These are phyloP conservation scores for Mesorhabditis spiculigera DNA, from an alignment of 2,888 invertebrate species.

Conservation along the genomic window DNA sequence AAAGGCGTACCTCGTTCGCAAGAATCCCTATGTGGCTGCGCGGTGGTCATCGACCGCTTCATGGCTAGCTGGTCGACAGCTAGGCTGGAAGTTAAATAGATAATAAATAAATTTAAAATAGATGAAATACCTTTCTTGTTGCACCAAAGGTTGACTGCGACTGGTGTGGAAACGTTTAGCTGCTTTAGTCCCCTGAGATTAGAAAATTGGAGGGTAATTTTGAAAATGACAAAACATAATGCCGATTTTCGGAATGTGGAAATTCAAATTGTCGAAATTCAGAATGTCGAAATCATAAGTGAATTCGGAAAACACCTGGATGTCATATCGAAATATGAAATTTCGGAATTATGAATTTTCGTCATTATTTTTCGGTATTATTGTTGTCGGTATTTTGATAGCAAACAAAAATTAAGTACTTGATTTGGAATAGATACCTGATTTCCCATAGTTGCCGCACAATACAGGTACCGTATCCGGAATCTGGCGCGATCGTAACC, in stretches of 20 bases:
- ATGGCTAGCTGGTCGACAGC: not conserved
- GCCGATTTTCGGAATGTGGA: not conserved
- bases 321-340: no score
- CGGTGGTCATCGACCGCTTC: not conserved
- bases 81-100: not conserved
- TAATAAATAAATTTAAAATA: not conserved
- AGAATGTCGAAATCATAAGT: not conserved
- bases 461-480: not conserved
- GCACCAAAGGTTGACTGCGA: not conserved
- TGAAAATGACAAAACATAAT: not conserved
- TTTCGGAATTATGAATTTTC: no score
- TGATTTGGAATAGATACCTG: not conserved
- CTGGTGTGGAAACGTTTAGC: not conserved
- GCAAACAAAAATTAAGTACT: no score
- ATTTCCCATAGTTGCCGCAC: not conserved
- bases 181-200: not conserved
- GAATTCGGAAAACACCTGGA: no score
- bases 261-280: not conserved
- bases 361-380: no score
- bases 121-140: not conserved
- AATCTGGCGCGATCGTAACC: not conserved
- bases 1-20: not conserved
- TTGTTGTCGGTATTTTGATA: no score
- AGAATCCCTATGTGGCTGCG: not conserved
- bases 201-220: not conserved